Base-by-base conservation (phyloP, 1,140 invertebrate species). In the Drosophila biarmipes region DNA sequence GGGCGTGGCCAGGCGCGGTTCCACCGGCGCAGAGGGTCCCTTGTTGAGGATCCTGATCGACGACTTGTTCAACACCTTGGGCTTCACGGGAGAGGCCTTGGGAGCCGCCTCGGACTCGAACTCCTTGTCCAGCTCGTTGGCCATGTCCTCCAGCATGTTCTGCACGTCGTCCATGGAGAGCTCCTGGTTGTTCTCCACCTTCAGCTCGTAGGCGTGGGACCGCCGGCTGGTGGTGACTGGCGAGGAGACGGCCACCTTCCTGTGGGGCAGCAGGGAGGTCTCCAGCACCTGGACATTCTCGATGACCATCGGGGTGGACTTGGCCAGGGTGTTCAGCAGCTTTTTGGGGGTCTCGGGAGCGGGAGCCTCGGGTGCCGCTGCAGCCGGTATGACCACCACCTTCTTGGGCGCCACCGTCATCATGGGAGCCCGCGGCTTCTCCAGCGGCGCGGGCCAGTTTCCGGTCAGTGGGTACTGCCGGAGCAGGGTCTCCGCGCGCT, bases 401-500 rank as follows among this genome's bases (percentile, higher is more conserved):
- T 40, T 61, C 14, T 31, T 62, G 53, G 58, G 10, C 0, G 7
- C 11, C 5, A 4, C 35, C 8, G 17, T 37, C 51, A 80, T 21
- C 38, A 84, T 12, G 14, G 93, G 93, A 79, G 93, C 93, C 46
- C 90, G 49, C 1, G 90, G 91, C 63, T 81, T 90, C 12, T 80
- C 56, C 49, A 94, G 92, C 3, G 94, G 92, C 63, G 93, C 91
- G 4, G 94, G 93, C 66, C 95, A 86, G n/a, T 94, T 93, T 17
- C 95, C 95, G 46, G 94, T 95, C 27, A 95, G 92, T 27, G 96
- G 93, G 87, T 93, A 96, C 37, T 95, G 93, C 35, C 95, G 93
- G 2, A 96, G 89, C 0, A 94, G 93, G 72, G 95, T 95, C 86
- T 96, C 95, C 0, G 95, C 95, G 86, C 94, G 94, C 72, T 95